phyloP scores from a whole-genome alignment of 2,797 vertebrate species.

The Dryobates pubescens region DNA sequence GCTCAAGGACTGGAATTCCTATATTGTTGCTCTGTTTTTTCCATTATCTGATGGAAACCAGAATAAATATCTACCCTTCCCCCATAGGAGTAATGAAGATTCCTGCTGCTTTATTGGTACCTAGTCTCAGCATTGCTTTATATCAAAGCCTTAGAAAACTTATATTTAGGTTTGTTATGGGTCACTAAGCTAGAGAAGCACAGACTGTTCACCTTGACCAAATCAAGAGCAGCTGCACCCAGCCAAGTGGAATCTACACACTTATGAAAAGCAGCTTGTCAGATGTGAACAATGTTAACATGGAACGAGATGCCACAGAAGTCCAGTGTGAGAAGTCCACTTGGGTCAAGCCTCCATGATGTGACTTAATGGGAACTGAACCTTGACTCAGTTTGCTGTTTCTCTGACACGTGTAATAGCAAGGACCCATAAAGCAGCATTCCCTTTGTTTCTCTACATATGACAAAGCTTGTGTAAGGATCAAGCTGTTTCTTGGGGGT shows the following conservation, averaged over 20 bases:
- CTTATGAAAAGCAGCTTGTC: background rate
- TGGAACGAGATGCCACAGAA: background rate
- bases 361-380: background rate
- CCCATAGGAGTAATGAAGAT: background rate
- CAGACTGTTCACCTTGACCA: background rate
- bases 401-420: background rate
- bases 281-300: background rate
- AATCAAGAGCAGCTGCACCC: constrained; percentile 13
- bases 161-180: background rate
- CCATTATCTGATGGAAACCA: constrained; percentile 1
- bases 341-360: background rate
- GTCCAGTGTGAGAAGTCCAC: background rate
- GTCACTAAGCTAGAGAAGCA: background rate
- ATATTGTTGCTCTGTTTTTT: background rate
- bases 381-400: background rate
- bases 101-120: constrained; percentile 8
- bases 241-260: background rate
- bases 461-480: background rate
- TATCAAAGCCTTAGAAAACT: background rate
- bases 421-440: background rate
- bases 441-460: background rate
- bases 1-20: constrained; percentile 13
- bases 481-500: background rate
- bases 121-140: background rate
- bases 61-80: background rate